A percentile compares a stretch with the other conserved stretches of the same genome.
Evolutionary conservation across 30 jellyfish, hydroid and myxozoan genomes (phyloP).

Genomic region (Morbakka virulenta): DNA sequence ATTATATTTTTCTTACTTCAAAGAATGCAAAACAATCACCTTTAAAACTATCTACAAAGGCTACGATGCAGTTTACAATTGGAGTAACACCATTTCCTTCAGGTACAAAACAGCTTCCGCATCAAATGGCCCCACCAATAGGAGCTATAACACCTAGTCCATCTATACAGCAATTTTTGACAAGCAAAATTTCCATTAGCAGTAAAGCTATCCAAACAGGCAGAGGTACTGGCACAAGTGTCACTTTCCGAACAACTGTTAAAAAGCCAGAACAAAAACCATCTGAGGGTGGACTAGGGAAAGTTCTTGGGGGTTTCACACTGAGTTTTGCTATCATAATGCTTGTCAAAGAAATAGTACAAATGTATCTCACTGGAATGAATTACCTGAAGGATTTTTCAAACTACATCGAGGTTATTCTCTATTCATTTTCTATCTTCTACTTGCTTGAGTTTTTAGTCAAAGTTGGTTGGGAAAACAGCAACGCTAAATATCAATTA

Average conservation of each 20-base stretch:
- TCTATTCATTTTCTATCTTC: slow-evolving; percentile 15
- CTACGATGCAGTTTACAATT: no score
- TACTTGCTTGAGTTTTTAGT: neutral
- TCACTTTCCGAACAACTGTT: no score
- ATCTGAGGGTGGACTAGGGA: slow-evolving; percentile 5
- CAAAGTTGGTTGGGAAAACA: neutral
- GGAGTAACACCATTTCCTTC: neutral
- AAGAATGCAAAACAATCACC: no score
- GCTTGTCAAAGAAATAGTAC: slow-evolving; percentile 25
- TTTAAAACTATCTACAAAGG: no score
- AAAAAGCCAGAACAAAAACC: neutral
- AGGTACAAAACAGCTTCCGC: no score
- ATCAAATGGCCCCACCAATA: neutral
- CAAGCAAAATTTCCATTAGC: no score
- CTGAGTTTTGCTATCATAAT: slow-evolving; percentile 14
- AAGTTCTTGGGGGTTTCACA: slow-evolving; percentile 13
- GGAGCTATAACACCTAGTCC: neutral
- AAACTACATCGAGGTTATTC: slow-evolving; percentile 23
- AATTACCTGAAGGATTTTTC: slow-evolving; percentile 17
- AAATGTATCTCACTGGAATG: slow-evolving; percentile 7
- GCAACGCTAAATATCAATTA: neutral
- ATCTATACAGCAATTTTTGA: no score
- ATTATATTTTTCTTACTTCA: no score
- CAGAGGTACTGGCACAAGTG: no score
- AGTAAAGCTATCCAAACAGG: no score